Percentiles rank a stretch among this genome's conserved stretches.
phyloP scores from a whole-genome alignment of 2,113 vertebrate species.

The Falcunculus frontatus region DNA sequence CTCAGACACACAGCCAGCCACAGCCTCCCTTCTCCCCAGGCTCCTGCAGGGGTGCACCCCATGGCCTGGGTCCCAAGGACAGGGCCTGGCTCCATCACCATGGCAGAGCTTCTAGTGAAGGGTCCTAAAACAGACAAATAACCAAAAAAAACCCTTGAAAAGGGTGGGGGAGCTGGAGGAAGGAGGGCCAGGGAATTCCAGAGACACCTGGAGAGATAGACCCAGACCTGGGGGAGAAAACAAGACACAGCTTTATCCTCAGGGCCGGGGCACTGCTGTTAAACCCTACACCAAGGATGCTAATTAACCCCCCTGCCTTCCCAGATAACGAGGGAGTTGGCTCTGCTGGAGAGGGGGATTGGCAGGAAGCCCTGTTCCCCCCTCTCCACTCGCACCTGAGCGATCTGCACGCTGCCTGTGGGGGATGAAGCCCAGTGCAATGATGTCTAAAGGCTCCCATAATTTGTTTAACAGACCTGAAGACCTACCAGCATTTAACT shows the following conservation, averaged over 20 bases:
- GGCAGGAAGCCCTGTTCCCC: not conserved
- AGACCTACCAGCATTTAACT: not conserved
- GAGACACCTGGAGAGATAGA: not conserved
- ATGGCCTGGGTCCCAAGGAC: not conserved
- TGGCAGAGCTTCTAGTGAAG: accelerated
- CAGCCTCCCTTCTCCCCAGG: not conserved
- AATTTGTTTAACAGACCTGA: not conserved
- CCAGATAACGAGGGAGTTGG: not conserved
- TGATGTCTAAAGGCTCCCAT: not conserved
- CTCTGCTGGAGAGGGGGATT: not conserved
- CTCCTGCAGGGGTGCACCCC: not conserved
- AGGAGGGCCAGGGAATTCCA: not conserved
- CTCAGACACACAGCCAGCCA: not conserved
- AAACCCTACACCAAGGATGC: not conserved
- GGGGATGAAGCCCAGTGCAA: not conserved
- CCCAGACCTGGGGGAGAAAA: not conserved
- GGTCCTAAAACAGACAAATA: not conserved
- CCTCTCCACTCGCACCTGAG: not conserved
- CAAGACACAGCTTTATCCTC: not conserved
- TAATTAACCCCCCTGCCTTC: not conserved
- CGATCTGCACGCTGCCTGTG: accelerated
- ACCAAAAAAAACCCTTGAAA: not conserved
- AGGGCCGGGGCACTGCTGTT: not conserved
- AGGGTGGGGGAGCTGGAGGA: not conserved
- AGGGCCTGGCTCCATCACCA: not conserved